These are phyloP conservation scores for Melipona bicolor DNA, from an alignment of 2,888 invertebrate species.

Conservation along the genomic window DNA sequence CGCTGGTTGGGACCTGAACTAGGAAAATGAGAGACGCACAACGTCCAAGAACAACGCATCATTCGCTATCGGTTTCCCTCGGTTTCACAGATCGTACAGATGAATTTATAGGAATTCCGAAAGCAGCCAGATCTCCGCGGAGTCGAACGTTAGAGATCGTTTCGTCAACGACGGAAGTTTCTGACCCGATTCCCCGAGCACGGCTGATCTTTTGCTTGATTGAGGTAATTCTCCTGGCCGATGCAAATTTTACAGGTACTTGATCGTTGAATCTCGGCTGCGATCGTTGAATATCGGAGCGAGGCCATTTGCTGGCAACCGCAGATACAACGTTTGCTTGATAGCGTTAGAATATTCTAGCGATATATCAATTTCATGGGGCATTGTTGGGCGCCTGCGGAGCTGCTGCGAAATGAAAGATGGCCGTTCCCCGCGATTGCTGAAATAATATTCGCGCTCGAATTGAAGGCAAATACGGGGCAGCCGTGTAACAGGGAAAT, in stretches of 20 bases:
- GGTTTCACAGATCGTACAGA: neutral
- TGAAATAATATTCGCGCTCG: neutral
- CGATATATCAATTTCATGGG: neutral
- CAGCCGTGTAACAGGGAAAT: neutral
- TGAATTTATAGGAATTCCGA: neutral
- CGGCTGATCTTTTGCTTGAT: neutral
- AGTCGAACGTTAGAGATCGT: neutral
- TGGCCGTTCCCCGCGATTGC: neutral
- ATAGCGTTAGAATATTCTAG: neutral
- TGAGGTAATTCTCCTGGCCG: neutral
- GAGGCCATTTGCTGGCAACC: neutral
- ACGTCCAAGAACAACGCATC: slow-evolving; percentile 1
- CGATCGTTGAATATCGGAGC: too few relatives aligned
- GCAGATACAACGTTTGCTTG: neutral
- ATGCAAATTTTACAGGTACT: neutral
- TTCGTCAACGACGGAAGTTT: neutral
- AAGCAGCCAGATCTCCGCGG: neutral
- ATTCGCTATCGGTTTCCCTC: neutral
- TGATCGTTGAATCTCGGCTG: neutral
- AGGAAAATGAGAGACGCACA: neutral
- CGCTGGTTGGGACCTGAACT: too few relatives aligned
- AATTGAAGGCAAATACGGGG: neutral
- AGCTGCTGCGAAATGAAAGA: neutral
- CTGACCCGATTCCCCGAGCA: neutral
- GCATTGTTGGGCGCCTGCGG: neutral